Conservation (phyloP, 2,888 invertebrate genomes). For the Amphimallon solstitiale region DNA sequence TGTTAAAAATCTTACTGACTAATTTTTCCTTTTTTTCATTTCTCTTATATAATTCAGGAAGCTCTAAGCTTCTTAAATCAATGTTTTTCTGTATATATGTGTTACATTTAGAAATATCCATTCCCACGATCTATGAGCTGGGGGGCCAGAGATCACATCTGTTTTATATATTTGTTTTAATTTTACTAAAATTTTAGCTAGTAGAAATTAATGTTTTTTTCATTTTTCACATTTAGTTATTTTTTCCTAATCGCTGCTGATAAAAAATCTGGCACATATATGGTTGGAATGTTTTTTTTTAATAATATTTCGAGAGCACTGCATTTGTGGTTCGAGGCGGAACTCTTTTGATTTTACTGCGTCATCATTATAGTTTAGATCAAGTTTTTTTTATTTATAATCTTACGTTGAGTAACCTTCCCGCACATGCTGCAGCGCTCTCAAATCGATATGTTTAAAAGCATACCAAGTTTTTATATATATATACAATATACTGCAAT, state of each 20-base stretch:
- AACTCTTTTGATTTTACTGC: constrained; percentile 30
- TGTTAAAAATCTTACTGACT: constrained; percentile 59
- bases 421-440: constrained; percentile 30
- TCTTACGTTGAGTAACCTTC: background rate
- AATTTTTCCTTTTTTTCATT: constrained; percentile 38
- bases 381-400: background rate
- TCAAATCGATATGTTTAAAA: constrained; percentile 55
- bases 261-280: constrained; percentile 74
- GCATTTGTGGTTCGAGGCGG: background rate
- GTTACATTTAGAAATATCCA: constrained; percentile 44
- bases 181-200: constrained; percentile 37
- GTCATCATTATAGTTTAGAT: no score
- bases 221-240: constrained; percentile 46
- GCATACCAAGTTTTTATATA: constrained; percentile 53
- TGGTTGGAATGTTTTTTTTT: constrained; percentile 71
- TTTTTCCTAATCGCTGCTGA: constrained; percentile 60
- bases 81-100: constrained; percentile 32
- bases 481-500: constrained; percentile 53
- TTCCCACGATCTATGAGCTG: constrained; percentile 42
- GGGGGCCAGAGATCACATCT: constrained; percentile 46
- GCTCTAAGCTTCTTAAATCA: constrained; percentile 48
- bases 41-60: constrained; percentile 46
- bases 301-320: constrained; percentile 24
- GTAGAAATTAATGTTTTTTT: constrained; percentile 52
- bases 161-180: constrained; percentile 27